Evolutionary conservation across 2,888 invertebrate species (phyloP).

Genomic region (Mythimna impura): DNA sequence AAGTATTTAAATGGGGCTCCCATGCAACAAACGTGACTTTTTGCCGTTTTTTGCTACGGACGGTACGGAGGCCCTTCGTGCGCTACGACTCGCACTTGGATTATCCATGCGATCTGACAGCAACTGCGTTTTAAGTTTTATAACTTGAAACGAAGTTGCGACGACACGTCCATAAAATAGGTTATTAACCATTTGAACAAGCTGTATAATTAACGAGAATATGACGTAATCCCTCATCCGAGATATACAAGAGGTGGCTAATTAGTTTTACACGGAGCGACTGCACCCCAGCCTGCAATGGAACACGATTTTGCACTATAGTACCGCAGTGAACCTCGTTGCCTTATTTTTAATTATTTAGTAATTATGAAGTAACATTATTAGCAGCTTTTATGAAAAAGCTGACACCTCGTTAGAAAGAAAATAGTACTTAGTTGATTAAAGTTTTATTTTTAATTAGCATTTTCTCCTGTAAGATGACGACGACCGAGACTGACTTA

Average conservation of each 20-base stretch:
- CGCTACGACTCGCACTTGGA: no score
- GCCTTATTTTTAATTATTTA: constrained; percentile 4
- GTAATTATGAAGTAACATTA: constrained; percentile 11
- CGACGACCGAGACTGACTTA: no score
- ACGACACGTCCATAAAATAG: no score
- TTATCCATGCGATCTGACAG: no score
- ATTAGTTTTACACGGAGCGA: constrained; percentile 19
- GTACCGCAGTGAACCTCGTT: neutral
- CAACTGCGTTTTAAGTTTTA: no score
- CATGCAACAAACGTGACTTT: no score
- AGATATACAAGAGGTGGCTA: neutral
- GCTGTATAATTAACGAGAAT: neutral
- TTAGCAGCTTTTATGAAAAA: neutral
- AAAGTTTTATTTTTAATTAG: neutral
- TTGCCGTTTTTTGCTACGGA: no score
- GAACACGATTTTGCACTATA: constrained; percentile 23
- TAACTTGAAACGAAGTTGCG: no score
- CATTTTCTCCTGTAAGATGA: no score
- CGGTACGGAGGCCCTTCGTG: no score
- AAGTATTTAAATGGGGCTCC: no score
- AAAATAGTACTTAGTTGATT: neutral
- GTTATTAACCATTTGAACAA: neutral
- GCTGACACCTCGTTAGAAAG: constrained; percentile 1
- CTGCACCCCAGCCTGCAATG: constrained; percentile 4
- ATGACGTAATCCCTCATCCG: constrained; percentile 1